Base-by-base conservation (phyloP, 2,113 vertebrate species). In the Circaetus cinerascens region DNA sequence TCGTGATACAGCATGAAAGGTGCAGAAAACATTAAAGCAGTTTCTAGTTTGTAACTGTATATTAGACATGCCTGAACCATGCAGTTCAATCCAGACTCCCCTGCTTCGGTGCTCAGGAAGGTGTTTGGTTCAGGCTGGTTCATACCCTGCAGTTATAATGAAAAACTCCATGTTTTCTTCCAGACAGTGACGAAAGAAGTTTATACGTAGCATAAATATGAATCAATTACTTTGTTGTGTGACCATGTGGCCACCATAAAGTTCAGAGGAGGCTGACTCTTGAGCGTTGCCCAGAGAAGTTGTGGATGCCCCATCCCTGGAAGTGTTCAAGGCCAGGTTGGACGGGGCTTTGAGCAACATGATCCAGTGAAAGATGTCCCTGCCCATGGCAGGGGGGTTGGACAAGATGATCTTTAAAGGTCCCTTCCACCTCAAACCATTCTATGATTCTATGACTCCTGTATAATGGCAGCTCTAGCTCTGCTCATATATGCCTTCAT, bases 71-170 rank as follows among this genome's bases (percentile, higher is more conserved):
- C 38, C 57, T 48, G 45, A 36, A 22, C 10, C 38, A 38, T 2
- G 2, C 36, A 41, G 26, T 7, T 83, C 55, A 45, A 12, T 5
- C 22, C 17, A 5, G 41, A 15, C 19, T 13, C 23, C 38, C 19
- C 62, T 30, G 43, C 34, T 41, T 34, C 18, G 0, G 14, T 1
- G 0, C 50, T 41, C 48, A 25, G 18, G 32, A 26, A 30, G 25
- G 56, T 1, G 2, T 23, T 43, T 30, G 46, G 36, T 20, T 51
- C 56, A 56, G 66, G 81, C 40, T 43, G 50, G 45, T 15, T 84
- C 43, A 32, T 13, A 26, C 27, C 50, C 32, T 48, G 48, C 59
- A 73, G 41, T 50, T 41, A 38, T 2, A 43, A 55, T 4, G 7
- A 60, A 60, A 84, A 71, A 32, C 23, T 55, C 29, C 36, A 21